phyloP scores from a whole-genome alignment of 2,888 invertebrate genomes.

The Heliothis peltigera region DNA sequence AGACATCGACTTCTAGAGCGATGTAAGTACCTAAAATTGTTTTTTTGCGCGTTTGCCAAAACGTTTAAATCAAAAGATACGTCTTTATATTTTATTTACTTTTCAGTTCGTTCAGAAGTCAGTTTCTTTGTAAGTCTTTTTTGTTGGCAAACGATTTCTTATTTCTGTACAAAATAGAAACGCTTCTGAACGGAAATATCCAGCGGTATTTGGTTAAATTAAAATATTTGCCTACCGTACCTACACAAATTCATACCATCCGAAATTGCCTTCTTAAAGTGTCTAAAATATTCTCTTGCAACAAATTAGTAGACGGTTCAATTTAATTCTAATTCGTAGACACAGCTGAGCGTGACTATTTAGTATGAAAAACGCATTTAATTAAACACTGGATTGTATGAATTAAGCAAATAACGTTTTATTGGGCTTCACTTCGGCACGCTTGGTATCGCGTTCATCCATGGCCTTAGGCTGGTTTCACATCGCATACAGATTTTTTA shows the following conservation, averaged over 20 bases:
- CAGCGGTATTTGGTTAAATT: background rate
- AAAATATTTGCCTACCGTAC: slow-evolving; percentile 9
- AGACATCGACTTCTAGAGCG: too few species aligned
- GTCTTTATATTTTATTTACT: too few species aligned
- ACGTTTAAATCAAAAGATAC: too few species aligned
- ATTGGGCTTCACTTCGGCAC: slow-evolving; percentile 53
- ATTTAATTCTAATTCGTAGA: slow-evolving; percentile 53
- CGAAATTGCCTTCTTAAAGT: slow-evolving; percentile 36
- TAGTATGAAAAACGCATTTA: slow-evolving; percentile 67
- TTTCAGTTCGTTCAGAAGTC: too few species aligned
- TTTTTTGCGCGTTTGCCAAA: too few species aligned
- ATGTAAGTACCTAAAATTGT: too few species aligned
- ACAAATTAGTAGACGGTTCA: slow-evolving; percentile 50
- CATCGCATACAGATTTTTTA: background rate
- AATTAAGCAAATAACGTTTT: slow-evolving; percentile 65
- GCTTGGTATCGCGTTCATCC: slow-evolving; percentile 50
- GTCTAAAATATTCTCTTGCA: slow-evolving; percentile 44
- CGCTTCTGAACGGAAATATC: too few species aligned
- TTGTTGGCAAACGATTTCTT: too few species aligned
- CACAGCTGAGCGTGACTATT: slow-evolving; percentile 55
- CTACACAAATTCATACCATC: slow-evolving; percentile 22
- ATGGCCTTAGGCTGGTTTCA: slow-evolving; percentile 14
- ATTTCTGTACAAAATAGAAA: too few species aligned
- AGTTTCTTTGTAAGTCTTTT: too few species aligned
- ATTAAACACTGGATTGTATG: slow-evolving; percentile 67